These are phyloP conservation scores for Melanostoma mellinum DNA, from an alignment of 2,888 invertebrate genomes.

Conservation along the genomic window DNA sequence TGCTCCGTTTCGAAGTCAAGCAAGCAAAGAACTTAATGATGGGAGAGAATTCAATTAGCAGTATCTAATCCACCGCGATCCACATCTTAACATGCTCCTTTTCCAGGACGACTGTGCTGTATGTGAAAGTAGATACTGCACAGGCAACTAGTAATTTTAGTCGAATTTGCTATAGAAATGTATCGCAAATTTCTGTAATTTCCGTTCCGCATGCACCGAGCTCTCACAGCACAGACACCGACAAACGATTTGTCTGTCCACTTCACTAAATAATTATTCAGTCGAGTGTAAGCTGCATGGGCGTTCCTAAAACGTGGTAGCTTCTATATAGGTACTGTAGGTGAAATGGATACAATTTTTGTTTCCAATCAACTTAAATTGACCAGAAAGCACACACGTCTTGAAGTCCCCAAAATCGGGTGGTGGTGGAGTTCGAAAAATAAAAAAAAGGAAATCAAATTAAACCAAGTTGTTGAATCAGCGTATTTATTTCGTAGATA, in stretches of 20 bases:
- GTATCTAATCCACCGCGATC: constrained; percentile 60
- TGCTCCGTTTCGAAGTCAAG: constrained; percentile 22
- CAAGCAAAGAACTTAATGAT: constrained; percentile 39
- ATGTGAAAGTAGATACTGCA: constrained; percentile 15
- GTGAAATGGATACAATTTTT: constrained; percentile 28
- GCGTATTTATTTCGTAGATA: no score
- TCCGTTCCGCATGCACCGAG: constrained; percentile 53
- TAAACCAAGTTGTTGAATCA: no score
- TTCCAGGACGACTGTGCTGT: not conserved
- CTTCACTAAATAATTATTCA: constrained; percentile 62
- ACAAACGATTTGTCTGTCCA: constrained; percentile 58
- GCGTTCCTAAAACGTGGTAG: constrained; percentile 8
- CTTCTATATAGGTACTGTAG: not conserved
- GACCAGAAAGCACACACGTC: constrained; percentile 68
- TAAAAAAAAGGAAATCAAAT: no score
- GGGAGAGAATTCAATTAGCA: constrained; percentile 62
- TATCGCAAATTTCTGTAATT: constrained; percentile 62
- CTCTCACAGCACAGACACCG: not conserved
- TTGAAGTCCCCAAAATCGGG: constrained; percentile 39
- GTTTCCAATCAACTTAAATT: constrained; percentile 65
- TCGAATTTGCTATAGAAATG: constrained; percentile 46
- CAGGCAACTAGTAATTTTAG: constrained; percentile 53
- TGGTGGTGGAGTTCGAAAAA: no score
- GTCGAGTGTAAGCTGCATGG: constrained; percentile 61
- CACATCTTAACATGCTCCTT: constrained; percentile 38